Evolutionary conservation across 2,888 invertebrate genomes (phyloP), one percentile per base, ranked within the genome.

Genomic region (Ennomos fuscantarius): DNA sequence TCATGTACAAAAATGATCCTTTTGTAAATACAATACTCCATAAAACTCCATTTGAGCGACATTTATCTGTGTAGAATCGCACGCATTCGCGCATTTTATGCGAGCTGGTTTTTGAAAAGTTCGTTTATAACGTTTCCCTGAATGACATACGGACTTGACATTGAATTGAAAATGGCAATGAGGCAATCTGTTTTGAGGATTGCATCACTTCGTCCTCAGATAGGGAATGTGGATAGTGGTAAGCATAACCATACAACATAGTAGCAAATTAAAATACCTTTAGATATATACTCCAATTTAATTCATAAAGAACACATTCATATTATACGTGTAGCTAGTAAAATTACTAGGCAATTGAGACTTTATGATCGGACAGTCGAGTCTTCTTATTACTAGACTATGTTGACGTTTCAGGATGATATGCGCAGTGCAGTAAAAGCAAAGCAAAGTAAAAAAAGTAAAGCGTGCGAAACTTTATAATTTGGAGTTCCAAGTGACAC

Each of bases 131-230:
- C 36, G 46, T 69, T 72, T 62, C 48, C 55, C 63, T 69, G 66
- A 66, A 67, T 65, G 63, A 51, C 62, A 49, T 53, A 58, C 59
- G 55, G 62, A 60, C 40, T 62, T 74, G 74, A 74, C 76, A 76
- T 78, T 80, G 74, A 70, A 66, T 57, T 42, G 55, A 62, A 65
- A 67, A 64, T 50, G 65, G 62, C 47, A 24, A 63, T 86, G 81
- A 79, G 65, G 83, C 69, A 89, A 88, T 65, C 53, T 79, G 72
- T 78, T 78, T 77, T 75, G 67, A 72, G 54, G 58, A 73, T 88
- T 88, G 81, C 87, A 64, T 88, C 86, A 87, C 65, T 52, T 60
- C 36, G 60, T 58, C 56, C 33, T 55, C 55, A 44, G 10, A 44
- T 52, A 47, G 42, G 54, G 42, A 52, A 15, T 37, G 13, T 37